Evolutionary conservation across 2,113 vertebrate species (phyloP), one percentile per base, ranked within the genome.

Genomic region (Tenebrosternarchus preto): DNA sequence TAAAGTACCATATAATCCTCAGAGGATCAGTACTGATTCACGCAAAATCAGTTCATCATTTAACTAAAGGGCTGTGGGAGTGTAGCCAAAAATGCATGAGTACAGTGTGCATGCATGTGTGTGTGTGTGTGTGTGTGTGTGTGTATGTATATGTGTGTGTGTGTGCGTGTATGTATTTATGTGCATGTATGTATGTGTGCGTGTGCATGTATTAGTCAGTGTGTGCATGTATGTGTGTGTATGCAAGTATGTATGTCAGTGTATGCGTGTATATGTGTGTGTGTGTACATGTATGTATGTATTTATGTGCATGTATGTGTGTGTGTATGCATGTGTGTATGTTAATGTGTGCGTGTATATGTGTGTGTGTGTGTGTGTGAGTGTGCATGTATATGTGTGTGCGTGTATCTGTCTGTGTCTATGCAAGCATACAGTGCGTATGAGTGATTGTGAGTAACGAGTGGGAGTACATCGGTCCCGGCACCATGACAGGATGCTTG

Each of bases 1-100:
- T 61, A 73, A 80, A 80, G 59, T 63, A 80, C 4, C 16, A 16
- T 20, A 66, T 55, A 25, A 12, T n/a, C 53, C 70, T 73, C 46
- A 55, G 24, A 36, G 29, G 43, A 56, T 73, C 22, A 64, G 43
- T 15, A 25, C 24, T 64, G n/a, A 80, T 80, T 71, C 50, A 53
- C 19, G 25, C 11, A 16, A 73, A 56, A 66, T 22, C 16, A 73
- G 22, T 5, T 63, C 57, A 61, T 71, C 25, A 20, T n/a, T 33
- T 63, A 36, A 27, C 15, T 27, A 25, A 43, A 24, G 16, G 22
- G 3, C 43, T 36, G 29, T 39, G 31, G 64, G 17, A 19, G 64
- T 39, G 15, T 12, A 15, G 12, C 15, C 15, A 50, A 9, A 50
- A 4, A 6, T 36, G 33, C 33, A 50, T 50, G 11, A 50, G 43